Conservation (phyloP, 1,140 invertebrate genomes). For the Leguminivora glycinivorella region DNA sequence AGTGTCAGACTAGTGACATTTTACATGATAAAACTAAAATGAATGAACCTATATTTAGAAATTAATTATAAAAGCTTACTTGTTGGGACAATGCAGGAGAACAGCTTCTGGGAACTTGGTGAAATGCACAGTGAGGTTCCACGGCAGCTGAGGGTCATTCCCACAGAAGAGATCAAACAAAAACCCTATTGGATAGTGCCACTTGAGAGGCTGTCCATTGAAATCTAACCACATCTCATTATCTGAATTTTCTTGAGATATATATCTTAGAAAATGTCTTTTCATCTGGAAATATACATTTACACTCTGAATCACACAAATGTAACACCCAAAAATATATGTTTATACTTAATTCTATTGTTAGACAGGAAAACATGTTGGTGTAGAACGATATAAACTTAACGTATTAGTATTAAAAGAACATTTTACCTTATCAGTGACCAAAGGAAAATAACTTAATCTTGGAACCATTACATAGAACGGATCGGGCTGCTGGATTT, state of each 20-base stretch:
- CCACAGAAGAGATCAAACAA: constrained; percentile 90
- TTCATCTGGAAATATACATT: constrained; percentile 83
- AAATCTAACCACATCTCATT: constrained; percentile 97
- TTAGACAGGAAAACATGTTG: background rate
- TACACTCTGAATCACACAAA: background rate
- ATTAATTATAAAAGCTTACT: constrained; percentile 80
- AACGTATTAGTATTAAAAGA: background rate
- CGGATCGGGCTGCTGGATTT: constrained; percentile 92
- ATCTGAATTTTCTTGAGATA: constrained; percentile 89
- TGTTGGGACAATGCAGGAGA: constrained; percentile 87
- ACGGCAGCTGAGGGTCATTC: constrained; percentile 89
- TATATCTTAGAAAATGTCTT: constrained; percentile 92
- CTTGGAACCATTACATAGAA: constrained; percentile 97
- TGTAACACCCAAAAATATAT: background rate
- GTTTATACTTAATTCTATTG: background rate
- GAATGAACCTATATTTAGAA: too few species aligned
- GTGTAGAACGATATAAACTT: background rate
- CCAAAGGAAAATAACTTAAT: constrained; percentile 96
- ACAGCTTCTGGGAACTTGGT: constrained; percentile 92
- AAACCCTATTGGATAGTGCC: constrained; percentile 98
- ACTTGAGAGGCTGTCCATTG: constrained; percentile 95
- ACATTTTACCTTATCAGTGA: constrained; percentile 92
- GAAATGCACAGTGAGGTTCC: constrained; percentile 97
- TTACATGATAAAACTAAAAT: too few species aligned
- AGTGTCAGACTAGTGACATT: too few species aligned